Evolutionary conservation across 2,113 vertebrate genomes (phyloP).

Genomic region (Crotophaga sulcirostris): DNA sequence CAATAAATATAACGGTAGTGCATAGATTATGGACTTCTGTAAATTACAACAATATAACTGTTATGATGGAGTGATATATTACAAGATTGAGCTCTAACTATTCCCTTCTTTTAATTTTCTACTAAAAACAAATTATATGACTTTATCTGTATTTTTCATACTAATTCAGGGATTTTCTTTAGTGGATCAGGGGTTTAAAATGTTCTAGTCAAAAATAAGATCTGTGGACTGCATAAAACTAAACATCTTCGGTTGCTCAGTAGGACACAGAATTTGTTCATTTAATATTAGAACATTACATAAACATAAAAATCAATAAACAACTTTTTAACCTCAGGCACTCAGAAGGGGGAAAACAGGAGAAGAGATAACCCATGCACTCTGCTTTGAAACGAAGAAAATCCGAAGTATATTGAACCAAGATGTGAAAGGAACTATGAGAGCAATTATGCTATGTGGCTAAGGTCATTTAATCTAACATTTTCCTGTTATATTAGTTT

Average conservation of each 20-base stretch:
- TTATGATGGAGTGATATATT: not conserved
- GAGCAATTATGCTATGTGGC: not conserved
- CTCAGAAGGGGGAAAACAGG: fast-evolving
- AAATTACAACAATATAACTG: not conserved
- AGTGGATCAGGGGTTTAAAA: not conserved
- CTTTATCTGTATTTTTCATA: not conserved
- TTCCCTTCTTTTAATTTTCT: not conserved
- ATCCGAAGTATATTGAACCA: not conserved
- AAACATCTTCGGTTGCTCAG: not conserved
- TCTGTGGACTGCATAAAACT: not conserved
- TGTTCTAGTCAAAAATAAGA: not conserved
- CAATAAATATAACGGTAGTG: not conserved
- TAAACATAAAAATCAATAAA: conserved; percentile 3
- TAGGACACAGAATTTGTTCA: not conserved
- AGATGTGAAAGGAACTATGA: not conserved
- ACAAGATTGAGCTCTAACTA: not conserved
- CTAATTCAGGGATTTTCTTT: not conserved
- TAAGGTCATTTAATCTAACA: not conserved
- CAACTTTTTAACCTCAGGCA: not conserved
- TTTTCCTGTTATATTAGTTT: not conserved
- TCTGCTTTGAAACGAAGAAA: not conserved
- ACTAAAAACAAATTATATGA: not conserved
- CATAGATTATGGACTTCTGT: not conserved
- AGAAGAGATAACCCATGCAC: not conserved
- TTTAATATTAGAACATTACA: not conserved